phyloP scores from a whole-genome alignment of 1,140 invertebrate genomes.

The Philopotamus ludificatus region DNA sequence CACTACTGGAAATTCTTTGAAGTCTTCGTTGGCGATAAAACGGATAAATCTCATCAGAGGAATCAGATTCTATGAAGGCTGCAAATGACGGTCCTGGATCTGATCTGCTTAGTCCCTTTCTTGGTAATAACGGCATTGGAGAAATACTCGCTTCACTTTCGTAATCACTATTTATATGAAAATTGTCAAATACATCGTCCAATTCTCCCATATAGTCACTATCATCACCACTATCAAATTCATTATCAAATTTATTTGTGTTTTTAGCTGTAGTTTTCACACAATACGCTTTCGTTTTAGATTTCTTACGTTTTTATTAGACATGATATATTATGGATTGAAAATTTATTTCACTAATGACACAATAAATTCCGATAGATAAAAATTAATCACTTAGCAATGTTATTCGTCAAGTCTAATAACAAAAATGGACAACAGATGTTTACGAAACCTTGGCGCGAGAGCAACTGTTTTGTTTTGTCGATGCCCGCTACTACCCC shows the following conservation, averaged over 20 bases:
- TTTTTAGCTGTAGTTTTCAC: conserved; percentile 5
- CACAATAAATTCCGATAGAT: no score
- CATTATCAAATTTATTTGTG: conserved; percentile 17
- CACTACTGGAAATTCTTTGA: conserved; percentile 6
- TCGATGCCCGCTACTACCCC: not conserved
- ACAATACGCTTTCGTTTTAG: conserved; percentile 6
- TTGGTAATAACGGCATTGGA: conserved; percentile 6
- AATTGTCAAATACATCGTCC: conserved; percentile 16
- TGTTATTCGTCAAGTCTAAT: not conserved
- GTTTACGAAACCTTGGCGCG: conserved; percentile 6
- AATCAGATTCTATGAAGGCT: conserved; percentile 22
- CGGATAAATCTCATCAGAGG: conserved; percentile 35
- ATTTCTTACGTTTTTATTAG: conserved; percentile 3
- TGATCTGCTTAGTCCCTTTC: conserved; percentile 8
- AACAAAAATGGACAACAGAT: conserved; percentile 5
- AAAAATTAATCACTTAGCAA: conserved; percentile 3
- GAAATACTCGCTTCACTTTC: conserved; percentile 20
- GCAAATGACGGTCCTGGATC: conserved; percentile 15
- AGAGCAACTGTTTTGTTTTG: conserved; percentile 3
- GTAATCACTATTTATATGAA: conserved; percentile 17
- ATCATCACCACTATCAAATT: conserved; percentile 22
- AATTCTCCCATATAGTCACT: conserved; percentile 23
- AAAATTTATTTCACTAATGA: not conserved
- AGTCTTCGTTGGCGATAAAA: conserved; percentile 8
- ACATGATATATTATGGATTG: conserved; percentile 8